Evolutionary conservation across 2,797 vertebrate genomes (phyloP).

Genomic region (Sciaenops ocellatus): DNA sequence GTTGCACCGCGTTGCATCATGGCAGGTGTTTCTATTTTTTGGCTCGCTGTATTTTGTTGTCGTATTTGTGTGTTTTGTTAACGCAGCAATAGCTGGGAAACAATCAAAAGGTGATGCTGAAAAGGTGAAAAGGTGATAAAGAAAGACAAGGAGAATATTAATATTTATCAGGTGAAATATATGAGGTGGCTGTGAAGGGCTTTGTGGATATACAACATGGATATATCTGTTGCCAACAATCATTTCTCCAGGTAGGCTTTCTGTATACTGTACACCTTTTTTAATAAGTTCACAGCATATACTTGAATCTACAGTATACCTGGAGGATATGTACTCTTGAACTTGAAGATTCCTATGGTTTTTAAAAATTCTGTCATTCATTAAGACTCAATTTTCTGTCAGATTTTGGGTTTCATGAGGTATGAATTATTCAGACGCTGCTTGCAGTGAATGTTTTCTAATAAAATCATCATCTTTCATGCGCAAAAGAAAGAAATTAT

Average conservation of each 20-base stretch:
- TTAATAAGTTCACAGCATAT: no score
- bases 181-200: slow-evolving; percentile 19
- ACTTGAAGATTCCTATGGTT: neutral
- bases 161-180: slow-evolving; percentile 49
- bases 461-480: neutral
- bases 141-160: slow-evolving; percentile 45
- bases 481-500: neutral
- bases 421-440: neutral
- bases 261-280: neutral
- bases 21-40: slow-evolving; percentile 54
- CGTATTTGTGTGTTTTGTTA: slow-evolving; percentile 60
- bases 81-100: slow-evolving; percentile 55
- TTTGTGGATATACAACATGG: slow-evolving; percentile 17
- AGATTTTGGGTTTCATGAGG: neutral
- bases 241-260: neutral
- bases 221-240: neutral
- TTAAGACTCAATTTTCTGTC: no score
- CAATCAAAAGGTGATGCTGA: slow-evolving; percentile 63
- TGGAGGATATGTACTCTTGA: neutral
- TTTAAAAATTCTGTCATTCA: neutral
- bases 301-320: neutral
- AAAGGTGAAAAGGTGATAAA: slow-evolving; percentile 45
- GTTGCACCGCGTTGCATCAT: slow-evolving; percentile 75
- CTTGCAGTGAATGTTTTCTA: neutral
- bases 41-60: slow-evolving; percentile 37